These are phyloP conservation scores for Nylanderia fulva DNA, from an alignment of 1,140 invertebrate genomes.

Conservation along the genomic window DNA sequence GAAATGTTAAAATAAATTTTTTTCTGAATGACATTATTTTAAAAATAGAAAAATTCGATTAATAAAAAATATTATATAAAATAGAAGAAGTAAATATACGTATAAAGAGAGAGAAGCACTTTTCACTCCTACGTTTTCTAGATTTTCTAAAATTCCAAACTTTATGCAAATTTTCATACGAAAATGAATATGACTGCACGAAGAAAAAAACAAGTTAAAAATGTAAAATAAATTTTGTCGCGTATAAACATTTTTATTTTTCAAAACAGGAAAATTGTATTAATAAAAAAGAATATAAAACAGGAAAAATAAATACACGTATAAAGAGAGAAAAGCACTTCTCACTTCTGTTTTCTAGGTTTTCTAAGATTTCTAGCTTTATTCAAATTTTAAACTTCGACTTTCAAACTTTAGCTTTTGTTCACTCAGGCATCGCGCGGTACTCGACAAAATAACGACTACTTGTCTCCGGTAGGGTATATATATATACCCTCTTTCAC, in stretches of 20 bases:
- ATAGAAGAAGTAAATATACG: no score
- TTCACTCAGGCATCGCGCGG: neutral
- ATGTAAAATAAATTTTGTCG: no score
- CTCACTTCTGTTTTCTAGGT: neutral
- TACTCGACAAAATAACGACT: neutral
- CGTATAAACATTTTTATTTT: no score
- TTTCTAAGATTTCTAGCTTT: neutral
- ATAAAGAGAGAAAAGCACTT: neutral
- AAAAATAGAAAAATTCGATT: no score
- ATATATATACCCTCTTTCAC: neutral
- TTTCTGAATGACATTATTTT: no score
- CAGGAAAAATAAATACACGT: no score
- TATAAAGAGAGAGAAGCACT: neutral
- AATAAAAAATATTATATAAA: no score
- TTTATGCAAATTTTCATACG: neutral
- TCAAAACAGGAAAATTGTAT: no score
- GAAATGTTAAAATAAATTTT: no score
- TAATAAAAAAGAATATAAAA: no score
- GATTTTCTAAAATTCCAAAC: neutral
- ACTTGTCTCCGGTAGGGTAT: neutral
- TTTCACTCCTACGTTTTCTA: neutral
- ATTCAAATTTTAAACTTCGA: neutral
- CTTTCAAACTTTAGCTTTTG: slow-evolving; percentile 11
- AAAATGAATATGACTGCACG: neutral
- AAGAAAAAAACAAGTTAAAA: neutral